Evolutionary conservation across 2,113 vertebrate species (phyloP), one percentile per base, ranked within the genome.

Genomic region (Pandion haliaetus): DNA sequence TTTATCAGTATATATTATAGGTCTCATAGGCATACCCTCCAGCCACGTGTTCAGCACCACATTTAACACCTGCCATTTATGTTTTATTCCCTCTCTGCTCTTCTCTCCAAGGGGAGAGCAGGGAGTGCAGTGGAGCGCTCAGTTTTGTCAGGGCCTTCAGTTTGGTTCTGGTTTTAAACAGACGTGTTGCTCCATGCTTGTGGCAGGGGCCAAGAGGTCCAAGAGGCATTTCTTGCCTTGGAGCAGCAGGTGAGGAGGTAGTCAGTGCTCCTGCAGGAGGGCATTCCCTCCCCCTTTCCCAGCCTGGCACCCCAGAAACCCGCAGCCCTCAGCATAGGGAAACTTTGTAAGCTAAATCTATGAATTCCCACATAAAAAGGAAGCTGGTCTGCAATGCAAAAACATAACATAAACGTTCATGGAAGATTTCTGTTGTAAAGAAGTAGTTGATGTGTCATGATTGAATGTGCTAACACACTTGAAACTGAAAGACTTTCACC

Each of bases 121-220:
- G 50, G 18, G 44, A 74, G 32, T 36, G 14, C 59, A 47, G 18
- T 2, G 17, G 44, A 90, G 25, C 0, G 0, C 42, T 74, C 14
- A 25, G 20, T 59, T 91, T 86, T 83, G 34, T 40, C 63, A 34
- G 45, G 24, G 31, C 14, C 31, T 58, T 87, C 31, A 24, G 4
- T 91, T 62, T 62, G 12, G 8, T 61, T 86, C 42, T 40, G 34
- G 2, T 59, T 63, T 85, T 74, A 66, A 92, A 50, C 6, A 4
- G 1, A 6, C 0, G 0, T n/a, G 6, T 26, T 59, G 32, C 8
- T 94, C 31, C 4, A 3, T n/a, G 24, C 17, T n/a, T 44, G 3
- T 38, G 26, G 57, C 45, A 45, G 54, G 34, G 40, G 9, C 34
- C 2, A 2, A 42, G 66, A 65, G 15, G 23, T n/a, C 54, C 63